A percentile compares a stretch with the other conserved stretches of the same genome.
Conservation (phyloP, 2,797 vertebrate species). For the Linurgus olivaceus region DNA sequence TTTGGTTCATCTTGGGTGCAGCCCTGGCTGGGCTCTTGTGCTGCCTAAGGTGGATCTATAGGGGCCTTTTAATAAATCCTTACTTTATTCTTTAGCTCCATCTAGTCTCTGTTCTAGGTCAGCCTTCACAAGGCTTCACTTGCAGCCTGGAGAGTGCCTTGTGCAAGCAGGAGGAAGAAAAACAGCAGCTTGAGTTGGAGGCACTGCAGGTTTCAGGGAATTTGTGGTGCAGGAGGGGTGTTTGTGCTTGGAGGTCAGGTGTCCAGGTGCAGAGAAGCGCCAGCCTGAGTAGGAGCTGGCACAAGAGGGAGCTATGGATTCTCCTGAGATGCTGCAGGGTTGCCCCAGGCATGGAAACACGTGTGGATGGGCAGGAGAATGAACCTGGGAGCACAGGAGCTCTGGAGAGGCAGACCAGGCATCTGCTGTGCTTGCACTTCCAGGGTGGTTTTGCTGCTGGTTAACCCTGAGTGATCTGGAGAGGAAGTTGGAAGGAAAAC, state of each 20-base stretch:
- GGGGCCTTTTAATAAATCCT: neutral
- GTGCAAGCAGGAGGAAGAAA: neutral
- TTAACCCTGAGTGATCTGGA: neutral
- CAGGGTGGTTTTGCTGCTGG: neutral
- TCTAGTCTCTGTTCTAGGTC: neutral
- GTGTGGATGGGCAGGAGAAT: neutral
- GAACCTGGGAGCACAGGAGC: neutral
- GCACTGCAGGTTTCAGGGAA: neutral
- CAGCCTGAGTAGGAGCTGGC: neutral
- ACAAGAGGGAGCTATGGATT: conserved; percentile 45
- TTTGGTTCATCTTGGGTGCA: neutral
- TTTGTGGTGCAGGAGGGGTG: neutral
- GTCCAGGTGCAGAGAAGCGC: neutral
- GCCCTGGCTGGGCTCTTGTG: neutral
- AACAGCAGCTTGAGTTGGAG: neutral
- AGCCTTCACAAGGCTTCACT: neutral
- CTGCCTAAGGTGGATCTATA: neutral
- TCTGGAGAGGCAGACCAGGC: neutral
- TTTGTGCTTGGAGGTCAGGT: neutral
- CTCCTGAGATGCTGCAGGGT: neutral
- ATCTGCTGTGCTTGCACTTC: neutral
- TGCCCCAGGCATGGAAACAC: neutral
- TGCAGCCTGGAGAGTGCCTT: neutral
- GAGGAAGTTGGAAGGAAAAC: neutral
- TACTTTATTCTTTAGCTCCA: accelerated